Percentiles rank a stretch among this genome's conserved stretches.
phyloP scores from a whole-genome alignment of 2,113 vertebrate species.

The Cacatua alba region DNA sequence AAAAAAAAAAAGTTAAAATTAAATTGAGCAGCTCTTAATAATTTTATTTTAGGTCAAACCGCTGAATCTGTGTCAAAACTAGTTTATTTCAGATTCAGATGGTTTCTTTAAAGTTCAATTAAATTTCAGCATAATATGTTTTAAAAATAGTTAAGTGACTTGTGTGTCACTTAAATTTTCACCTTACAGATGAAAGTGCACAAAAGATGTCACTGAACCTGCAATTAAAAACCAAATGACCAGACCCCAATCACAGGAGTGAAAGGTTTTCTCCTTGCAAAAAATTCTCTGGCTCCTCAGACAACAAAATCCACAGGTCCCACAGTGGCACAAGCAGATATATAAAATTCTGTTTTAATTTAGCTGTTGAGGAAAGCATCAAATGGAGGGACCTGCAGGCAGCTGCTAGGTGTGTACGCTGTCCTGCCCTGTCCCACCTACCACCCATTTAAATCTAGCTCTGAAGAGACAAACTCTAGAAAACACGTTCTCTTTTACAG shows the following conservation, averaged over 20 bases:
- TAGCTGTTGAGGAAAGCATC: background rate
- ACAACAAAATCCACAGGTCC: background rate
- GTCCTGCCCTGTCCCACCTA: background rate
- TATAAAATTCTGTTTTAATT: background rate
- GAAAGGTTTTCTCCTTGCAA: background rate
- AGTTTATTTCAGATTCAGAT: background rate
- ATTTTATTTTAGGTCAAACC: background rate
- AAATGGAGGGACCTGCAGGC: background rate
- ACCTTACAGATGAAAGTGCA: background rate
- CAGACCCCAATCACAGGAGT: background rate
- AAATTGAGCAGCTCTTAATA: background rate
- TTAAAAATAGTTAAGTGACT: background rate
- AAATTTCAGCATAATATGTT: background rate
- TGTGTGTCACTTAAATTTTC: background rate
- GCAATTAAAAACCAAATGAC: background rate
- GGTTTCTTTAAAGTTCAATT: background rate
- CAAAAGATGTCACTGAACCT: background rate
- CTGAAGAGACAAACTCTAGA: background rate
- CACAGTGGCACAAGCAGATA: background rate
- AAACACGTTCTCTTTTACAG: background rate
- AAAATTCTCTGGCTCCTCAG: background rate
- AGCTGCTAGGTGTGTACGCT: rapidly evolving
- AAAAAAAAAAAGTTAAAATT: background rate
- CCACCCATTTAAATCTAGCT: background rate
- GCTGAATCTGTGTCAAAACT: background rate